A percentile compares a stretch with the other conserved stretches of the same genome.
These are phyloP conservation scores for Coptodon bakossiorum DNA, from an alignment of 2,113 vertebrate species.

Conservation along the genomic window DNA sequence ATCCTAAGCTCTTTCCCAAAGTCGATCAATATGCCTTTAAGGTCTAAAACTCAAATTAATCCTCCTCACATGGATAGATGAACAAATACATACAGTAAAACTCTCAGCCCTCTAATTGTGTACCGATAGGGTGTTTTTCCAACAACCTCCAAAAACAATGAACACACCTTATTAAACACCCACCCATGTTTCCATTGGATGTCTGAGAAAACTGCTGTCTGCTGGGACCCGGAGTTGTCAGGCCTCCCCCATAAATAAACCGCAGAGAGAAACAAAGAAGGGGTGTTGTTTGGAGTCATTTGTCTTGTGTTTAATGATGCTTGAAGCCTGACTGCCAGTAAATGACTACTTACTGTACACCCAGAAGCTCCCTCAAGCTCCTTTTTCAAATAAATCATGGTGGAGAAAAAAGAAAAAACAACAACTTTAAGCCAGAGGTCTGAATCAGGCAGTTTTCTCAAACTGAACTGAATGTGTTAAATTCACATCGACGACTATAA, in stretches of 20 bases:
- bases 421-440: background rate
- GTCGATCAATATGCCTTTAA: background rate
- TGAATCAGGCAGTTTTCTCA: background rate
- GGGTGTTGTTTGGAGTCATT: background rate
- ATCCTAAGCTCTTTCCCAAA: background rate
- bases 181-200: constrained; percentile 1
- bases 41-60: background rate
- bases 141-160: constrained; percentile 50
- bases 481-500: background rate
- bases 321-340: constrained; percentile 26
- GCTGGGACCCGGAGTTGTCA: constrained; percentile 1
- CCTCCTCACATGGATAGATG: background rate
- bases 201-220: constrained; percentile 4
- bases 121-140: constrained; percentile 46
- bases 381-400: background rate
- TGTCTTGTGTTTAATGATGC: constrained; percentile 43
- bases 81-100: background rate
- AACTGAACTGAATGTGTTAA: background rate
- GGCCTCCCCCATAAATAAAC: constrained; percentile 33
- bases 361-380: background rate
- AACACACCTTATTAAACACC: background rate
- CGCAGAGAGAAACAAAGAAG: background rate
- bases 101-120: constrained; percentile 9
- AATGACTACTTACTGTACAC: constrained; percentile 9
- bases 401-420: background rate